Evolutionary conservation across 2,797 vertebrate species (phyloP).

Genomic region (Melanogrammus aeglefinus): DNA sequence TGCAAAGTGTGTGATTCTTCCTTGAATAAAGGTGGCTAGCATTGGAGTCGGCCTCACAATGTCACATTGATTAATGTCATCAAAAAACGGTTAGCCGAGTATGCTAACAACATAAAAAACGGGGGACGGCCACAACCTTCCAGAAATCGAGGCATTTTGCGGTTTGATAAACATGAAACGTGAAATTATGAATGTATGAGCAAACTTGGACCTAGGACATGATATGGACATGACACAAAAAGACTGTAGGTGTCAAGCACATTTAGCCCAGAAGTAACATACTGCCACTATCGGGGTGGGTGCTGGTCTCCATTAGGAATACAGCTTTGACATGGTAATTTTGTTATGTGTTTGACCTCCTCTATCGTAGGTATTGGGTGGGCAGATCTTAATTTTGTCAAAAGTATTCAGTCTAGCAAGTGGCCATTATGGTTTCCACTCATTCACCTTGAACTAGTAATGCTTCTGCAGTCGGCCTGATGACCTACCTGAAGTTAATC

Average conservation of each 20-base stretch:
- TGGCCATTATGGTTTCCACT: too few species aligned
- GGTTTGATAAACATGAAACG: too few species aligned
- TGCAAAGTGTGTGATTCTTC: neutral
- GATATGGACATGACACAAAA: too few species aligned
- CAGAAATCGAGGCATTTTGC: neutral
- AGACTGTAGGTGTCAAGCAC: neutral
- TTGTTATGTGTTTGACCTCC: neutral
- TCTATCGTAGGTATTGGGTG: neutral
- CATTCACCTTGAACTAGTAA: too few species aligned
- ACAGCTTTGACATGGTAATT: neutral
- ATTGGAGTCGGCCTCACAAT: neutral
- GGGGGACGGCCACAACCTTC: neutral
- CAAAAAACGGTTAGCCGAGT: neutral
- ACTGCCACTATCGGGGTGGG: neutral
- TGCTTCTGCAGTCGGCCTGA: too few species aligned
- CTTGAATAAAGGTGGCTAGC: neutral
- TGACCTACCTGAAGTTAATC: too few species aligned
- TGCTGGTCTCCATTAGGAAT: neutral
- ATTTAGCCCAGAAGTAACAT: too few species aligned
- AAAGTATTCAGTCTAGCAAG: neutral
- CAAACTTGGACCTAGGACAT: too few species aligned
- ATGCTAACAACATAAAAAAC: neutral
- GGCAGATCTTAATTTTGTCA: neutral
- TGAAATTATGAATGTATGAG: too few species aligned
- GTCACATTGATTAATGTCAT: too few species aligned